Percentiles rank a stretch among this genome's conserved stretches.
These are phyloP conservation scores for Metellina segmentata DNA, from an alignment of 2,888 invertebrate genomes.

Conservation along the genomic window DNA sequence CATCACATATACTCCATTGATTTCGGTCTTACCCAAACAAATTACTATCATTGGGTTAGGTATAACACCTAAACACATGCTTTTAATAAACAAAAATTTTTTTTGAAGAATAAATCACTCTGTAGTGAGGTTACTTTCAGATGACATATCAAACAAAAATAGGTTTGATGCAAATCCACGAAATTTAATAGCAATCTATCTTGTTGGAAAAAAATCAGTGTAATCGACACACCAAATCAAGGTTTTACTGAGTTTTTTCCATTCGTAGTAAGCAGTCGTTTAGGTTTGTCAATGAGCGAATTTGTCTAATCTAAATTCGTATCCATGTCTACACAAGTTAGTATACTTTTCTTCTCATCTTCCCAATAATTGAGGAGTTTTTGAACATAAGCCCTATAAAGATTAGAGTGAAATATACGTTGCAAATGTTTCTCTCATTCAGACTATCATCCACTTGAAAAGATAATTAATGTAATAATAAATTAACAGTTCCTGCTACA, in stretches of 20 bases:
- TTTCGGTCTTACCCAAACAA: slow-evolving; percentile 77
- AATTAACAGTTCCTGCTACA: no score
- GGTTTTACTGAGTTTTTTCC: background rate
- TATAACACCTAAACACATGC: slow-evolving; percentile 60
- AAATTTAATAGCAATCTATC: no score
- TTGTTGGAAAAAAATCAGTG: background rate
- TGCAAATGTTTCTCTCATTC: background rate
- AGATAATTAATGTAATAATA: background rate
- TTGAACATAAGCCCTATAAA: background rate
- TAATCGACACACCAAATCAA: background rate
- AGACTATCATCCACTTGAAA: background rate
- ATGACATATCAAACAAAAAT: no score
- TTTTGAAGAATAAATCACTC: slow-evolving; percentile 73
- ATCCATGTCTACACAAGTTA: background rate
- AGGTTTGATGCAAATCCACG: no score
- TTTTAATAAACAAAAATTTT: slow-evolving; percentile 1
- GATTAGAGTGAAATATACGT: no score
- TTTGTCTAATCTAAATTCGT: background rate
- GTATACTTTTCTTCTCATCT: background rate
- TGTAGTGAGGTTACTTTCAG: no score
- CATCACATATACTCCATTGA: slow-evolving; percentile 76
- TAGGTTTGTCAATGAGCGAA: background rate
- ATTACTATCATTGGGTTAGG: slow-evolving; percentile 78
- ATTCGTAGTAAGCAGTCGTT: background rate
- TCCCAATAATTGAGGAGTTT: background rate